Base-by-base conservation (phyloP, 1,140 invertebrate species). In the Paraescarpia echinospica region DNA sequence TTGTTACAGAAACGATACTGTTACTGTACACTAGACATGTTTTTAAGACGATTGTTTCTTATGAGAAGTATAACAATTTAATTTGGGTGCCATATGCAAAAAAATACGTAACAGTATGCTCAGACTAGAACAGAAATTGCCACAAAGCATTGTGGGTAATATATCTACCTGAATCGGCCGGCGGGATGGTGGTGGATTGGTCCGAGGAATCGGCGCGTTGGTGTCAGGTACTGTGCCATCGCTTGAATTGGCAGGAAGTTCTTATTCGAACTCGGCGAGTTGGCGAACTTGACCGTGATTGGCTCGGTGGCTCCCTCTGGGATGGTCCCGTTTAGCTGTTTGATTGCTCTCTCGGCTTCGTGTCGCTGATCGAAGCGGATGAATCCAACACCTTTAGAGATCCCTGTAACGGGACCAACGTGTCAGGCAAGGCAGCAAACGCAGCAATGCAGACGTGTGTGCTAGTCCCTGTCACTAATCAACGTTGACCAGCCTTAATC, bases 211-310 rank as follows among this genome's bases (percentile, higher is more conserved):
- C 98, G 97, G 93, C 98, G 96, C 94, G 97, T 96, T 51, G 96
- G 96, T 93, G 97, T 95, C 91, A 99, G 97, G 96, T 99, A 99
- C 88, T 98, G 98, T 92, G 96, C 95, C 92, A 96, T 91, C n/a
- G 95, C 94, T 35, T 95, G 93, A 51, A 95, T 94, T 33, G 94
- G 94, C 88, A 94, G 93, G 91, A 94, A 91, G 91, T 95, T 96
- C 93, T 95, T 96, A 93, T 95, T 95, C 27, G 95, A 95, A 92
- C 95, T 96, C 9, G 96, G 96, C 90, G 96, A 99, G 96, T 99
- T 99, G 93, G 99, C 99, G 96, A 99, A 99, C 97, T 99, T 99
- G 93, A 99, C 99, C 77, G 99, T 99, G 94, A 99, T 99, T 77
- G 99, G 98, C 96, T 99, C 99, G 93, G 98, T 98, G 91, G 98